Conservation (phyloP, 2,888 invertebrate species). For the Luperina testacea region DNA sequence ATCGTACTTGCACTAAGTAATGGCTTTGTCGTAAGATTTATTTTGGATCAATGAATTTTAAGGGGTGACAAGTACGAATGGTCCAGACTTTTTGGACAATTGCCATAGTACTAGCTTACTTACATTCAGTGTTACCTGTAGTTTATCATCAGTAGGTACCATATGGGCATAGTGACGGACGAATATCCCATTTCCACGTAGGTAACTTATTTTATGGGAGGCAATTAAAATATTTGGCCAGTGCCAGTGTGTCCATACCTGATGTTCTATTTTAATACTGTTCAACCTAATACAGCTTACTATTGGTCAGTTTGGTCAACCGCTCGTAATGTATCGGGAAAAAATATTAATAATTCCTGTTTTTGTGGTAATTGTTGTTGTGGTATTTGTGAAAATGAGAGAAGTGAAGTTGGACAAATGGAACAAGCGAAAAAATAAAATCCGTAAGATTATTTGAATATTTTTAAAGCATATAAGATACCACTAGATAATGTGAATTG, state of each 20-base stretch:
- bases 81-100: slow-evolving; percentile 46
- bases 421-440: slow-evolving; percentile 43
- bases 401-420: slow-evolving; percentile 53
- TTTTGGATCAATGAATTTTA: slow-evolving; percentile 45
- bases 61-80: slow-evolving; percentile 41
- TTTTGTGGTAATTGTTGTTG: slow-evolving; percentile 41
- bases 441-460: slow-evolving; percentile 45
- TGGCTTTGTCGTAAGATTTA: slow-evolving; percentile 31
- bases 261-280: slow-evolving; percentile 63
- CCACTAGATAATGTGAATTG: neutral
- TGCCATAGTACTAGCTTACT: slow-evolving; percentile 45
- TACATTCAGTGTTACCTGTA: slow-evolving; percentile 54
- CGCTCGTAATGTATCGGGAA: slow-evolving; percentile 46
- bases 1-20: slow-evolving; percentile 22
- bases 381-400: slow-evolving; percentile 53
- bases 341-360: slow-evolving; percentile 50
- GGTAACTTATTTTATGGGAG: slow-evolving; percentile 40
- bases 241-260: slow-evolving; percentile 21
- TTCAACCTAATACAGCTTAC: slow-evolving; percentile 54
- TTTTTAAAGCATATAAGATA: slow-evolving; percentile 2
- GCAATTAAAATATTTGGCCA: slow-evolving; percentile 54
- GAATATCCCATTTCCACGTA: slow-evolving; percentile 39
- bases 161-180: slow-evolving; percentile 22
- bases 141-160: slow-evolving; percentile 39
- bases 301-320: slow-evolving; percentile 59